phyloP scores from a whole-genome alignment of 1,140 invertebrate genomes.

The Vollenhovia emeryi region DNA sequence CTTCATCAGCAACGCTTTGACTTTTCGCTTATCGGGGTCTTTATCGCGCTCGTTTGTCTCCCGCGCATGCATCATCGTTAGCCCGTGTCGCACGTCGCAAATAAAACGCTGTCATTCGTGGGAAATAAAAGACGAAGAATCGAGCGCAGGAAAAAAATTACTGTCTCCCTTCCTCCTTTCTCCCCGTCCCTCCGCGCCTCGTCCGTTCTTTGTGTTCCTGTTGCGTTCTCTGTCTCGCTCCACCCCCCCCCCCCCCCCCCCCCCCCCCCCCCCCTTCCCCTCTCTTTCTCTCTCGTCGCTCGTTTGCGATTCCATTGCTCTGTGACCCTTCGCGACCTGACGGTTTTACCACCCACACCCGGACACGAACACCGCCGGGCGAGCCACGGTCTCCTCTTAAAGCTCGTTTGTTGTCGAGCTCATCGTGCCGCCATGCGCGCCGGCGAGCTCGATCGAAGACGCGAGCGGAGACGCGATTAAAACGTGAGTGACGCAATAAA shows the following conservation, averaged over 20 bases:
- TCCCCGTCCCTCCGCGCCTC: not conserved
- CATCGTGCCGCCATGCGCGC: slow-evolving; percentile 53
- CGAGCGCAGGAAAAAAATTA: slow-evolving; percentile 46
- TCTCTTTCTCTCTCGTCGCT: slow-evolving; percentile 16
- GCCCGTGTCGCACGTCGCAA: slow-evolving; percentile 16
- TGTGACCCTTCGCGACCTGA: slow-evolving; percentile 55
- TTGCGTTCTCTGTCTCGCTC: slow-evolving; percentile 9
- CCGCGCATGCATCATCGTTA: slow-evolving; percentile 34
- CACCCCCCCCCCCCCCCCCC: not conserved
- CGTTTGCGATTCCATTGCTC: slow-evolving; percentile 59
- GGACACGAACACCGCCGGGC: slow-evolving; percentile 44
- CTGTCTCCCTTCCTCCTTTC: slow-evolving; percentile 29
- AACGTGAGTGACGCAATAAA: slow-evolving; percentile 20
- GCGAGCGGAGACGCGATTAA: slow-evolving; percentile 43
- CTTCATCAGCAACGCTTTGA: not conserved
- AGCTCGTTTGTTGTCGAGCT: slow-evolving; percentile 58
- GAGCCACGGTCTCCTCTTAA: slow-evolving; percentile 54
- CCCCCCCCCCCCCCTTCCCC: not conserved
- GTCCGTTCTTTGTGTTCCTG: slow-evolving; percentile 22
- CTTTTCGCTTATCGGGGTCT: slow-evolving; percentile 16
- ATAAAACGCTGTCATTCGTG: slow-evolving; percentile 55
- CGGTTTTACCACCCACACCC: slow-evolving; percentile 58
- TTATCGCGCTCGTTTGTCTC: slow-evolving; percentile 29
- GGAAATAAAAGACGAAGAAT: slow-evolving; percentile 52
- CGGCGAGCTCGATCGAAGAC: slow-evolving; percentile 49